Evolutionary conservation across 1,140 invertebrate genomes (phyloP).

Genomic region (Octopus sinensis): DNA sequence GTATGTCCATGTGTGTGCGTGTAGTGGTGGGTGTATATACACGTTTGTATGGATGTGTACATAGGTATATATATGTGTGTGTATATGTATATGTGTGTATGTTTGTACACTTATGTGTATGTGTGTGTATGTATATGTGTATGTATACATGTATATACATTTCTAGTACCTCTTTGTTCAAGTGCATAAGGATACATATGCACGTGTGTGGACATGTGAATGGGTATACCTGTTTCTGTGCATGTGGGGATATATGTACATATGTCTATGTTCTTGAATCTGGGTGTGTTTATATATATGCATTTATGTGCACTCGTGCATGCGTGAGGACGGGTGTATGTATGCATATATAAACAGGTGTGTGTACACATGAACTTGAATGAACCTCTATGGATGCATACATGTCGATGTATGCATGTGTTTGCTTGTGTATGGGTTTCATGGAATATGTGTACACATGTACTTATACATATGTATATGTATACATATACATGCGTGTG

Average conservation of each 20-base stretch:
- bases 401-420: background rate
- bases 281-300: background rate
- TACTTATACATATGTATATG: too few relatives aligned
- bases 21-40: too few relatives aligned
- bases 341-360: background rate
- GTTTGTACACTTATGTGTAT: too few relatives aligned
- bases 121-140: background rate
- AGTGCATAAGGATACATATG: background rate
- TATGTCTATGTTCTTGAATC: background rate
- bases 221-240: background rate
- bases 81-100: background rate
- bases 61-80: background rate
- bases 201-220: background rate
- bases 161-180: background rate
- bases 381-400: background rate
- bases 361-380: background rate
- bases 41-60: too few relatives aligned
- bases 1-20: too few relatives aligned
- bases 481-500: too few relatives aligned
- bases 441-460: background rate
- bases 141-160: background rate
- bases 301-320: background rate
- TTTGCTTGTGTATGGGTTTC: background rate
- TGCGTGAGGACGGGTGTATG: background rate
- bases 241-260: background rate